Base-by-base conservation (phyloP, 2,797 vertebrate species). In the Cryptoprocta ferox region DNA sequence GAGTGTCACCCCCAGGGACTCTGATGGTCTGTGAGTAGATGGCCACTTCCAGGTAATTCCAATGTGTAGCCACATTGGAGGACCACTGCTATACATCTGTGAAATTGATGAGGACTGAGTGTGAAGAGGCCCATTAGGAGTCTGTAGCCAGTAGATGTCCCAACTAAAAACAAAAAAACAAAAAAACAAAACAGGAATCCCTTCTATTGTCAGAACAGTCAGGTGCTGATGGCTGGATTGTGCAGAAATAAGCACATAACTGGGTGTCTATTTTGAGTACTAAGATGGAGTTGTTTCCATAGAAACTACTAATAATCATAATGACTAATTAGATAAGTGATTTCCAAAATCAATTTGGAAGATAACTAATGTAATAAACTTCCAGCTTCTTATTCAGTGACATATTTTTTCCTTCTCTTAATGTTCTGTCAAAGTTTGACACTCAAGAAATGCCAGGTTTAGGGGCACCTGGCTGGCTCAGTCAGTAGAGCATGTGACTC, bases 271-370 rank as follows among this genome's bases (percentile, higher is more conserved):
- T 90, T 92, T 88, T 82, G 87, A 97, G 76, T 90, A 90, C 88
- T 78, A 94, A 95, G 88, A 96, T 35, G 65, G 59, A 93, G 61
- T 84, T 88, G 87, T 97, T 90, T 82, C 80, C 95, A 92, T 88
- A 92, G 97, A 97, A 97, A 98, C 80, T 93, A 84, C 93, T 70
- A 92, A 96, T 95, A 89, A 95, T 97, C 84, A 95, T 95, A 88
- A 95, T 82, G 89, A 85, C 85, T 97, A 97, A 97, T 96, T 95
- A 96, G 93, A 28, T 95, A 94, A 96, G 86, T 91, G 73, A 97
- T 93, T 96, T 97, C 89, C 87, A 92, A 95, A 95, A 85, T 45
- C 66, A 81, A 94, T 91, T 95, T 88, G 87, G 96, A 96, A 92
- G 89, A 81, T 88, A 90, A 92, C 89, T 94, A 94, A 95, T 68